Evolutionary conservation across 2,888 invertebrate species (phyloP).

Genomic region (Thymelicus sylvestris): DNA sequence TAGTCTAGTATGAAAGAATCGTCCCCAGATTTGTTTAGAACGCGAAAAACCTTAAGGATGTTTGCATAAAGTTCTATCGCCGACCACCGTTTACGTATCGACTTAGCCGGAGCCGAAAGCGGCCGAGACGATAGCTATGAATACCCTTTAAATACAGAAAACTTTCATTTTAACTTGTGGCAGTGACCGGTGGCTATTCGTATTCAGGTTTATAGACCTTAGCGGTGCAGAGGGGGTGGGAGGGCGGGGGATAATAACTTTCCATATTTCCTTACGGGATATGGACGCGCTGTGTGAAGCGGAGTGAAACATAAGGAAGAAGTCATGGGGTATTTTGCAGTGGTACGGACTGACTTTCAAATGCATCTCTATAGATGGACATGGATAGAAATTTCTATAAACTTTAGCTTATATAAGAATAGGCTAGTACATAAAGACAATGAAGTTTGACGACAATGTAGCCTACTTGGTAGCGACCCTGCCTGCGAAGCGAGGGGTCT

Average conservation of each 20-base stretch:
- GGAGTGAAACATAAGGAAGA: not conserved
- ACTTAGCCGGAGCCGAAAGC: not conserved
- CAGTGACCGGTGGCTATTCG: slow-evolving; percentile 19
- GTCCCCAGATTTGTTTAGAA: slow-evolving; percentile 33
- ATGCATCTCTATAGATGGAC: too few species aligned
- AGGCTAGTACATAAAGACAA: too few species aligned
- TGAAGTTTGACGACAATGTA: too few species aligned
- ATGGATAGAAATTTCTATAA: too few species aligned
- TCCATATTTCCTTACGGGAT: not conserved
- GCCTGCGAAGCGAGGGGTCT: too few species aligned
- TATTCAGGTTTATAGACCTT: slow-evolving; percentile 12
- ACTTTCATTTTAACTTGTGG: slow-evolving; percentile 40
- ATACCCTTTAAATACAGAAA: slow-evolving; percentile 39
- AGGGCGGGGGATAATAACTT: not conserved
- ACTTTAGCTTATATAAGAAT: too few species aligned
- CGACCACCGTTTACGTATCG: slow-evolving; percentile 26
- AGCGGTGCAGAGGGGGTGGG: not conserved
- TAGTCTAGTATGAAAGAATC: slow-evolving; percentile 16
- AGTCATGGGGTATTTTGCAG: too few species aligned
- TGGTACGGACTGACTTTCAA: too few species aligned
- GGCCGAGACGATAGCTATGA: slow-evolving; percentile 7
- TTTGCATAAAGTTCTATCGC: slow-evolving; percentile 20
- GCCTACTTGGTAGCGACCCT: too few species aligned
- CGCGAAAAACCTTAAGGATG: slow-evolving; percentile 10
- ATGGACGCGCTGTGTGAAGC: not conserved